Base-by-base conservation (phyloP, 1,140 invertebrate species). In the Neodiprion fabricii region DNA sequence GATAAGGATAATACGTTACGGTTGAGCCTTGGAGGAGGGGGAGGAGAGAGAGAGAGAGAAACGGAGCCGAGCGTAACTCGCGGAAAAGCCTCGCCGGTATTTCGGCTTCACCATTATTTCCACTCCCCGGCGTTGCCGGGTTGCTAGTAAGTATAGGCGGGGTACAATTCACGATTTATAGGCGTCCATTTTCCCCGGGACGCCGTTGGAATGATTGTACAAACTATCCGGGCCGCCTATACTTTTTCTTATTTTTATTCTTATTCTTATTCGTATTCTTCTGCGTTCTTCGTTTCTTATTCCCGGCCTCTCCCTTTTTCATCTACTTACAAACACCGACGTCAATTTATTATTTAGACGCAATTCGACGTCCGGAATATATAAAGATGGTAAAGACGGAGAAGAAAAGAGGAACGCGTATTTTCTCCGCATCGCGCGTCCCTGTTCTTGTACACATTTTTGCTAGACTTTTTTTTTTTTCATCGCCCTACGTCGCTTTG, bases 111-210 rank as follows among this genome's bases (percentile, higher is more conserved):
- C 53, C 53, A 61, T 61, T 17, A 61, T 61, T 61, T 17, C 28
- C 28, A 40, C 28, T 40, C 28, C 28, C 53, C 53, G 7, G 28
- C 28, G 28, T 40, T 40, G 28, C 28, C 28, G 28, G 28, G 28
- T 5, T 40, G 28, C 28, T 40, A 5, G 28, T 40, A 40, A 40
- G 28, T 40, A 40, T 40, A 40, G 28, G 28, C 28, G 28, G 28
- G n/a, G 53, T 61, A 61, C 53, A 61, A 61, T 61, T 61, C 53
- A 9, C 53, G 53, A 61, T 61, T 61, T 61, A 61, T 61, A 61
- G 53, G 11, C 4, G 53, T 61, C 53, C 53, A 61, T 61, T 61
- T 61, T 61, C 53, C n/a, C n/a, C n/a, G n/a, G 53, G 53, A 61
- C 11, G 53, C 53, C n/a, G 53, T 61, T 14, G 53, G 53, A 61